phyloP scores from a whole-genome alignment of 2,888 invertebrate genomes.

The Anorthoa munda region DNA sequence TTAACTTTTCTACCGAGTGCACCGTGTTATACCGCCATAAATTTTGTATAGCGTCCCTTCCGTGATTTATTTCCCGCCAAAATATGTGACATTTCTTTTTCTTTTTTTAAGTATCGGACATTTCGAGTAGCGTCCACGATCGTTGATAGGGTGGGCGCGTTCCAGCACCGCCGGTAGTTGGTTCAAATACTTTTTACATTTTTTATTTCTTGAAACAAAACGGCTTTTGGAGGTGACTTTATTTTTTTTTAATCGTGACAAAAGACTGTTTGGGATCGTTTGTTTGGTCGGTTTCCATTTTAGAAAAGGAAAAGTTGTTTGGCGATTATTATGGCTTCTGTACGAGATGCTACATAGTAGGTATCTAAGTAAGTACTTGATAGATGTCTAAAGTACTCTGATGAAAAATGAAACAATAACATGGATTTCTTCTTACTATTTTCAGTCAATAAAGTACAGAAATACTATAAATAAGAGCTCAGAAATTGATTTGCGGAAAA shows the following conservation, averaged over 20 bases:
- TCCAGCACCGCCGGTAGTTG: slow-evolving; percentile 88
- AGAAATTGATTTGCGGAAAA: neutral
- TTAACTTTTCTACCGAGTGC: slow-evolving; percentile 81
- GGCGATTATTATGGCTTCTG: slow-evolving; percentile 48
- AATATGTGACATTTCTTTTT: slow-evolving; percentile 85
- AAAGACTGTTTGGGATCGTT: slow-evolving; percentile 75
- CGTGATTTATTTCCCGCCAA: slow-evolving; percentile 90
- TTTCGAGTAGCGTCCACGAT: slow-evolving; percentile 90
- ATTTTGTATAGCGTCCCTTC: slow-evolving; percentile 87
- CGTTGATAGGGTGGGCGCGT: slow-evolving; percentile 87
- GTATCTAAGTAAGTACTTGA: neutral
- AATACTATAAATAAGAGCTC: neutral
- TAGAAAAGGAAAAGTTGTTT: slow-evolving; percentile 44
- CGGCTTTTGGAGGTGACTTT: slow-evolving; percentile 77
- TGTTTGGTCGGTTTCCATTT: slow-evolving; percentile 47
- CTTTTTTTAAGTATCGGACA: slow-evolving; percentile 85
- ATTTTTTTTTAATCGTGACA: slow-evolving; percentile 79
- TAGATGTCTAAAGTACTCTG: neutral
- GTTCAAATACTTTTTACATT: slow-evolving; percentile 80
- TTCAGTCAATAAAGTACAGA: neutral
- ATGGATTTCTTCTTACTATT: neutral
- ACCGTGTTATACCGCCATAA: slow-evolving; percentile 86
- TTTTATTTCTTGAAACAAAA: slow-evolving; percentile 82
- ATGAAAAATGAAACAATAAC: neutral
- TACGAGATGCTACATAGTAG: neutral